These are phyloP conservation scores for Campylorhamphus procurvoides DNA, from an alignment of 2,113 vertebrate species.

Conservation along the genomic window DNA sequence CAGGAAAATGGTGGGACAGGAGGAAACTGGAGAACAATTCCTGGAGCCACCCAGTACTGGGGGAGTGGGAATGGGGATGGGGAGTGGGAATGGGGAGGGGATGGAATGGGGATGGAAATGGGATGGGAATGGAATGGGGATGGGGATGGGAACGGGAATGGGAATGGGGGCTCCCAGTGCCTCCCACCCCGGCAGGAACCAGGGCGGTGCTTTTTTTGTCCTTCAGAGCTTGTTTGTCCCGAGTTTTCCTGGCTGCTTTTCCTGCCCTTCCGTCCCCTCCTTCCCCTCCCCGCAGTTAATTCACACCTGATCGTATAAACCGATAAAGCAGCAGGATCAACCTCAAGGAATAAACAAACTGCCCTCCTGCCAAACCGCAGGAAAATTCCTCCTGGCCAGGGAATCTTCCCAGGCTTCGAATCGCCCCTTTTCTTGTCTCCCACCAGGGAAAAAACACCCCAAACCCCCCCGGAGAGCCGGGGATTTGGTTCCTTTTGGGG, in stretches of 20 bases:
- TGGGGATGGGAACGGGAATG: background rate
- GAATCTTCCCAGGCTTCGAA: background rate
- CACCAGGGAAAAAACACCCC: background rate
- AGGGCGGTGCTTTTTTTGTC: background rate
- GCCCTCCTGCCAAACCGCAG: background rate
- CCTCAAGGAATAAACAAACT: background rate
- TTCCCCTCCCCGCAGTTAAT: background rate
- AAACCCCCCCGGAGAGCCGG: rapidly evolving
- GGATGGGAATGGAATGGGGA: no score
- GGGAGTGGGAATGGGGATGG: no score
- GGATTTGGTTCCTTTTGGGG: background rate
- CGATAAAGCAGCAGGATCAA: background rate
- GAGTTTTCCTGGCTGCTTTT: background rate
- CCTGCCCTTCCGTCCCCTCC: background rate
- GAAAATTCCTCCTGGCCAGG: background rate
- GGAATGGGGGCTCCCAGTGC: background rate
- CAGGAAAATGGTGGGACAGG: background rate
- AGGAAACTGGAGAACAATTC: background rate
- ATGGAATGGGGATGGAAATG: no score
- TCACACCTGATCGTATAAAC: constrained; percentile 41
- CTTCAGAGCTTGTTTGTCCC: background rate
- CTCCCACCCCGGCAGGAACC: rapidly evolving
- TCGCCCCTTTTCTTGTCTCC: background rate
- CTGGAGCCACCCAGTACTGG: background rate
- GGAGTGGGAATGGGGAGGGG: no score